Evolutionary conservation across 2,797 vertebrate genomes (phyloP).

Genomic region (Urosaurus nigricauda): DNA sequence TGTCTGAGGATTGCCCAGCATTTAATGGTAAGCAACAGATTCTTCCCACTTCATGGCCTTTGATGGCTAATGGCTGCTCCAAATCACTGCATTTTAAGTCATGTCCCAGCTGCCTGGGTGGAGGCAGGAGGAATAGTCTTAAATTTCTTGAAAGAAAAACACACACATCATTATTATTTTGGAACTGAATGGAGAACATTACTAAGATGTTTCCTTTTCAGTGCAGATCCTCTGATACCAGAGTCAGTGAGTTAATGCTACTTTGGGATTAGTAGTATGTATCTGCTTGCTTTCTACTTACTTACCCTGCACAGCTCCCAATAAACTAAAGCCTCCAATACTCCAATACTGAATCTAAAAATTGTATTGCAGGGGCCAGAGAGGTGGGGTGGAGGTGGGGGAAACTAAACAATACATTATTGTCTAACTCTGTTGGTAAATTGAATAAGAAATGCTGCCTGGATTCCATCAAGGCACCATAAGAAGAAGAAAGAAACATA

Average conservation of each 20-base stretch:
- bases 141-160: background rate
- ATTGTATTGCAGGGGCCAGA: too few relatives aligned
- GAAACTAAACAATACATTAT: background rate
- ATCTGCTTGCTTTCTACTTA: background rate
- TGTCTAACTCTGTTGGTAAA: background rate
- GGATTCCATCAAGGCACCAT: conserved; percentile 2
- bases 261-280: background rate
- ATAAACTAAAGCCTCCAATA: background rate
- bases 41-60: background rate
- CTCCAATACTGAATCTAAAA: background rate
- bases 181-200: background rate
- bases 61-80: background rate
- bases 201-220: background rate
- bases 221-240: background rate
- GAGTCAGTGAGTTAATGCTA: background rate
- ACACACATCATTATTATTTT: background rate
- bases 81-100: background rate
- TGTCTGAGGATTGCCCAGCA: background rate
- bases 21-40: too few relatives aligned
- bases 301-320: background rate
- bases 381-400: too few relatives aligned
- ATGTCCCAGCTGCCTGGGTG: background rate
- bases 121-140: background rate
- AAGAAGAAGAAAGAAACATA: background rate
- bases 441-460: background rate